Evolutionary conservation across 2,797 vertebrate genomes (phyloP).

Genomic region (Pipistrellus kuhlii): DNA sequence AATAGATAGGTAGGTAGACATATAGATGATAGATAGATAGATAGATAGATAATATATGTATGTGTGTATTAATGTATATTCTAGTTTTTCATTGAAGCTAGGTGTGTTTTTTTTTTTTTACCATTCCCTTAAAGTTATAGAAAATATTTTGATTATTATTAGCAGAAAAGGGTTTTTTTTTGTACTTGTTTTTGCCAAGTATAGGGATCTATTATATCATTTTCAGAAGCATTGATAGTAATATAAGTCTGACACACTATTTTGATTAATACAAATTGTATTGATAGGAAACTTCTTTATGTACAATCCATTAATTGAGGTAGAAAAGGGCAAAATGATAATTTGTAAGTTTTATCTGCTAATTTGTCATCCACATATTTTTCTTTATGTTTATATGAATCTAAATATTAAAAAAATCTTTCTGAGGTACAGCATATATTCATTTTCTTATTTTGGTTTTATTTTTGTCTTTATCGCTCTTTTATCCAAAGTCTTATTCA

Average conservation of each 20-base stretch:
- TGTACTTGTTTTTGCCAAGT: neutral
- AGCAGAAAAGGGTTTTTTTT: neutral
- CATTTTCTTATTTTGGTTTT: neutral
- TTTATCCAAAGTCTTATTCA: neutral
- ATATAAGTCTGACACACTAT: neutral
- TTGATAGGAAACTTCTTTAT: neutral
- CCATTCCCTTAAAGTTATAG: neutral
- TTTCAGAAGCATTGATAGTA: neutral
- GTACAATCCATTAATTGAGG: neutral
- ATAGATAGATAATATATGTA: neutral
- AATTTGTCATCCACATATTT: neutral
- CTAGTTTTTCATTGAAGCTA: neutral
- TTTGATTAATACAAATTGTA: neutral
- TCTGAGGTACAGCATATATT: neutral
- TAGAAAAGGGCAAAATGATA: neutral
- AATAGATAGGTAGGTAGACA: neutral
- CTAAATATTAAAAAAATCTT: neutral
- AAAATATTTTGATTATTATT: neutral
- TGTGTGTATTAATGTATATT: neutral
- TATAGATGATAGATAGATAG: neutral
- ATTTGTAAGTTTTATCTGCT: neutral
- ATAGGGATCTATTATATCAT: neutral
- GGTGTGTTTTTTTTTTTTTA: neutral
- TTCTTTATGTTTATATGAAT: neutral
- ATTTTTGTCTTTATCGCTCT: neutral